Evolutionary conservation across 2,888 invertebrate genomes (phyloP), one percentile per base, ranked within the genome.

Genomic region (Acleris laterana): DNA sequence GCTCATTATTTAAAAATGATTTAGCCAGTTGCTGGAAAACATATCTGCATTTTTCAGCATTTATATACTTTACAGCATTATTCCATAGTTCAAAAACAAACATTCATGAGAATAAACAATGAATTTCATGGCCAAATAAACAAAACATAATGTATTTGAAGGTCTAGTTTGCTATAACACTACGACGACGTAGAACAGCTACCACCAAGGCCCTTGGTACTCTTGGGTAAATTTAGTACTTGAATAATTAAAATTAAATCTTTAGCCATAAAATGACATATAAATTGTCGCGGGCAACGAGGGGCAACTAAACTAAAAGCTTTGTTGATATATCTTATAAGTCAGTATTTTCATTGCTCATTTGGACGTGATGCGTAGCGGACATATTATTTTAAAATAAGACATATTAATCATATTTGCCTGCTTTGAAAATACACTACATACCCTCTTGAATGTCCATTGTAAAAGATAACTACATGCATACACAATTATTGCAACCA

Each of bases 261-360:
- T 19, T 49, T 49, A 49, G 19, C 48, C 20, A 19, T 49, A 49
- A 49, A 49, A 48, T 48, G 48, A 48, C 19, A 19, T 48, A 48
- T 48, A 48, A 19, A 48, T 7, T 48, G 48, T 48, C 19, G 19
- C 48, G 48, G 48, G 9, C 9, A 19, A 49, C 48, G 48, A 49
- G 48, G 48, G 48, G 46, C 19, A 49, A 49, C 48, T 49, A 49
- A 19, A 48, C 48, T 48, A 48, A 48, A 49, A 49, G 48, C 48
- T 49, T 49, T 49, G 48, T 49, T 49, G 48, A 49, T 6, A 28
- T 28, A 28, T 28, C 25, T 28, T 28, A 28, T 28, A 28, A 28
- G 25, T 28, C 25, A 28, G 16, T 44, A 44, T 44, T 44, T 44
- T 44, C 42, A 44, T 44, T 44, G 42, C 42, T 44, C 42, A 44